Evolutionary conservation across 1,140 invertebrate species (phyloP).

Genomic region (Orchesella cincta): DNA sequence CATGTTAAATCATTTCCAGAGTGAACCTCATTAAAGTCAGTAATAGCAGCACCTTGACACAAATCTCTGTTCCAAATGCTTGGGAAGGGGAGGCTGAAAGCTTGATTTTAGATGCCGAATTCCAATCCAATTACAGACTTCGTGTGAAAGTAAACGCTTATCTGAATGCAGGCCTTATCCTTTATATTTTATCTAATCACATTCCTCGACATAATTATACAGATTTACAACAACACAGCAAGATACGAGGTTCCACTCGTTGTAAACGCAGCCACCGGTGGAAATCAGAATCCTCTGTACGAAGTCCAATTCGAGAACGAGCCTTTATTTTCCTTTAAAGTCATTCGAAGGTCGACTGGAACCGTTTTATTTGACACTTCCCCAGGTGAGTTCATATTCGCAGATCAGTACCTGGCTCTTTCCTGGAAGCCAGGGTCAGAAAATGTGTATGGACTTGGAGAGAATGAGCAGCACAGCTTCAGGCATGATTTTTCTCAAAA

Average conservation of each 20-base stretch:
- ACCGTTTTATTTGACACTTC: conserved; percentile 2
- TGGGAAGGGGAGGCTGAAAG: conserved; percentile 31
- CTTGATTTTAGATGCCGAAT: conserved; percentile 31
- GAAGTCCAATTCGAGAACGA: conserved; percentile 4
- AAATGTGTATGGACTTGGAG: conserved; percentile 61
- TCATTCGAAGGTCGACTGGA: neutral
- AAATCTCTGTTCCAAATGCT: no score
- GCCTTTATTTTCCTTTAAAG: conserved; percentile 1
- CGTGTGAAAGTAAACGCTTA: no score
- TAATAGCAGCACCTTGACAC: conserved; percentile 11
- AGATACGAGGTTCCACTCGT: conserved; percentile 43
- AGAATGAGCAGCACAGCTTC: conserved; percentile 51
- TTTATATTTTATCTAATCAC: no score
- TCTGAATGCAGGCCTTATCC: no score
- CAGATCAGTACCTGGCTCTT: conserved; percentile 61
- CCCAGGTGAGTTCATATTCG: conserved; percentile 32
- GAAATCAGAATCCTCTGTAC: neutral
- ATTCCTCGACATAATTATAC: neutral
- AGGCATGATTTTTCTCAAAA: conserved; percentile 52
- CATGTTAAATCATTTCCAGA: no score
- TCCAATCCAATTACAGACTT: conserved; percentile 45
- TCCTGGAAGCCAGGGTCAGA: conserved; percentile 57
- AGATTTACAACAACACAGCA: neutral
- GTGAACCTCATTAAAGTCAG: conserved; percentile 27
- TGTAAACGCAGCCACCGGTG: neutral